Percentiles rank a stretch among this genome's conserved stretches.
phyloP scores from a whole-genome alignment of 2,113 vertebrate species.

The human (Homo sapiens) region DNA sequence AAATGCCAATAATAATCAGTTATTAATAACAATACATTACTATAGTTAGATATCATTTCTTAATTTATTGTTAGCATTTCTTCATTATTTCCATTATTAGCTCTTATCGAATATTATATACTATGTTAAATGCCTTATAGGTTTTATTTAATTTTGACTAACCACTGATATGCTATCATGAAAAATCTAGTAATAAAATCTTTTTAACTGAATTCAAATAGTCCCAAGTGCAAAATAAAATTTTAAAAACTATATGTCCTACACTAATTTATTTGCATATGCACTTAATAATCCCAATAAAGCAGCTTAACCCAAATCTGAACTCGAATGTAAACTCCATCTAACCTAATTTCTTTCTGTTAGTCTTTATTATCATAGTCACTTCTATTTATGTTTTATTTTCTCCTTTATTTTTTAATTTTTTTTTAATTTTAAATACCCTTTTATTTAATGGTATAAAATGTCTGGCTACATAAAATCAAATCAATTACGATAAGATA shows the following conservation, averaged over 20 bases:
- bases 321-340: neutral
- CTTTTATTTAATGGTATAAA: neutral
- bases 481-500: neutral
- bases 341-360: neutral
- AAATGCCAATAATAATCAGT: neutral
- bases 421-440: neutral
- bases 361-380: neutral
- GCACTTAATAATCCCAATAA: neutral
- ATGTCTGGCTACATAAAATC: neutral
- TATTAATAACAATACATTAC: neutral
- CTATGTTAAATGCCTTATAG: neutral
- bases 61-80: neutral
- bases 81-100: neutral
- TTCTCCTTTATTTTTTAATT: neutral
- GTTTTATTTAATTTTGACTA: neutral
- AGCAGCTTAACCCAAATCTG: neutral
- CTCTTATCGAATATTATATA: neutral
- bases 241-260: neutral
- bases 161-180: neutral
- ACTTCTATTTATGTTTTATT: neutral
- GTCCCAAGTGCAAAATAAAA: neutral
- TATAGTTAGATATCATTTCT: neutral
- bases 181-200: neutral
- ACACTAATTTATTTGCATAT: neutral
- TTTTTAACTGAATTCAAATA: neutral